Evolutionary conservation across 2,888 invertebrate genomes (phyloP), one percentile per base, ranked within the genome.

Genomic region (Steromphala cineraria): DNA sequence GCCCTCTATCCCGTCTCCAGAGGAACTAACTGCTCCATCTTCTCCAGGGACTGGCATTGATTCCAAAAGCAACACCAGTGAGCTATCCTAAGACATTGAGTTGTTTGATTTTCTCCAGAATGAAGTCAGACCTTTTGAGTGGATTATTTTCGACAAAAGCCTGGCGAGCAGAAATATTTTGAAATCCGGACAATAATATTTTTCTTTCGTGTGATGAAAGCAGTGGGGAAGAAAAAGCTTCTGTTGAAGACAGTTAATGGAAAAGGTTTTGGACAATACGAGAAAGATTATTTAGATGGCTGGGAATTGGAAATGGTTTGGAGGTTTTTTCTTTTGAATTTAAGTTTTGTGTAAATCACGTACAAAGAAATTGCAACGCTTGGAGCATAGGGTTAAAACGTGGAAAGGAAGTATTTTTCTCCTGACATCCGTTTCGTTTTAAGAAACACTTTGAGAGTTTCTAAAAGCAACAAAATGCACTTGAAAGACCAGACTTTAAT

Each of bases 131-230:
- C 28, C 62, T 62, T 62, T 62, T 62, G 28, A 62, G 62, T 62
- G 62, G 62, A 62, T 62, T 62, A 24, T 24, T 28, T 24, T 21
- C 28, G 28, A 62, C 62, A 62, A 62, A 62, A 62, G 62, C 28
- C 62, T 24, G 62, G 24, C 62, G 62, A 62, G 62, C 28, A 15
- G 62, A 62, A 62, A 62, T 62, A 62, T 62, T 62, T 62, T 62
- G 62, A 62, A 62, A 28, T 28, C 62, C 62, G 62, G 62, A 21
- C 62, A 62, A 62, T 62, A 62, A 62, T 62, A 62, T 62, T 62
- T 21, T 62, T 28, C 62, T 62, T 62, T 62, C 62, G 15, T n/a
- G n/a, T 21, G 21, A 28, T 24, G 62, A 62, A 62, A 62, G 28
- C 62, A 62, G 24, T 62, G 62, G 24, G n/a, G 28, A 17, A 7